Conservation (phyloP, 2,113 vertebrate species). For the Heliornis fulica region DNA sequence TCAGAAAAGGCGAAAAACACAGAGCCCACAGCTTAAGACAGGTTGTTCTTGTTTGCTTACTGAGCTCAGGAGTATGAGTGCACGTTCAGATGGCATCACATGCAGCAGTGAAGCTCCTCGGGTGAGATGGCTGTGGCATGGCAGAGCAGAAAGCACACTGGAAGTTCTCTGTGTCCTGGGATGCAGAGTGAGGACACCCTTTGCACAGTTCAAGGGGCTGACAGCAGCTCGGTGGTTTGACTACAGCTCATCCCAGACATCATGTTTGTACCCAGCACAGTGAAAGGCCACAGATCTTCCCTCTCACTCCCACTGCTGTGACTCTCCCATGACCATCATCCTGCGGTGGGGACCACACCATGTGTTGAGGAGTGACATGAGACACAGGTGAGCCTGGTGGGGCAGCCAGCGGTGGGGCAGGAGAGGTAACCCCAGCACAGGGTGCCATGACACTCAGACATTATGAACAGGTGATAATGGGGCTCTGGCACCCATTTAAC, state of each 20-base stretch:
- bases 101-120: background rate
- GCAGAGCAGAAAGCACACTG: background rate
- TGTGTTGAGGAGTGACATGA: too few species aligned
- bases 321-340: background rate
- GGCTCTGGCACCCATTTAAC: background rate
- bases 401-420: fast-evolving
- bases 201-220: background rate
- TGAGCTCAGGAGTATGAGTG: background rate
- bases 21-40: background rate
- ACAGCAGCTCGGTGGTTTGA: background rate
- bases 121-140: background rate
- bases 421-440: background rate
- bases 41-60: background rate
- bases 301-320: fast-evolving
- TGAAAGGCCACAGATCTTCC: background rate
- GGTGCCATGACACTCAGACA: fast-evolving
- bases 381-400: background rate
- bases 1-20: background rate
- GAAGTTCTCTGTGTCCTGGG: background rate
- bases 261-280: fast-evolving
- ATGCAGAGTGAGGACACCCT: background rate
- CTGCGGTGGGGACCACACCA: background rate
- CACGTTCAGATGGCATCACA: background rate
- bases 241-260: background rate
- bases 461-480: background rate